Evolutionary conservation across 2,113 vertebrate genomes (phyloP).

Genomic region (Oreochromis aureus): DNA sequence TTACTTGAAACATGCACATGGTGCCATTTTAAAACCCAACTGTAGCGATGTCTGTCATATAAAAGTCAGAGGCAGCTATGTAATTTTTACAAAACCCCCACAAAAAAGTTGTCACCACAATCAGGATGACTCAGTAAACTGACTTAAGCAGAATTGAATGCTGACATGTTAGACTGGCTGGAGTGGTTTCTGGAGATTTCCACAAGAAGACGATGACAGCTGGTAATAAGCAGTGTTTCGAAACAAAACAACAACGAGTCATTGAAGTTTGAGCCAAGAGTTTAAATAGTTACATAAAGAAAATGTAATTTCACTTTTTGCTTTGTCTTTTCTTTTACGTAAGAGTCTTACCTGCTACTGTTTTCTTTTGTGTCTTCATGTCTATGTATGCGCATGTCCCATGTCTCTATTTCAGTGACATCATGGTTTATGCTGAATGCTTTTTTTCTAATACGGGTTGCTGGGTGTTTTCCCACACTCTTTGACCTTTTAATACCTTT

Average conservation of each 20-base stretch:
- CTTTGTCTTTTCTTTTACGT: neutral
- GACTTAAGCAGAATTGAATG: neutral
- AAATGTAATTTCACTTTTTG: neutral
- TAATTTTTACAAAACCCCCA: neutral
- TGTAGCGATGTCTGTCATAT: neutral
- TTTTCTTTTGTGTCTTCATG: neutral
- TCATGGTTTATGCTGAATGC: neutral
- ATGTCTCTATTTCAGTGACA: neutral
- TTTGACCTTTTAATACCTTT: neutral
- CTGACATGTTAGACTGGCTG: neutral
- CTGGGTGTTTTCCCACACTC: too few species aligned
- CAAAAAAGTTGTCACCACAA: rapidly evolving
- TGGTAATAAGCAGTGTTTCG: neutral
- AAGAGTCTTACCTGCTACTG: rapidly evolving
- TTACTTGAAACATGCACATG: neutral
- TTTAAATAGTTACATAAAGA: neutral
- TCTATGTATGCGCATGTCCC: neutral
- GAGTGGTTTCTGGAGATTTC: neutral
- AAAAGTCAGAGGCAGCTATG: neutral
- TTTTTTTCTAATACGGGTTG: neutral
- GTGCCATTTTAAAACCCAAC: neutral
- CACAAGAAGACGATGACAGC: neutral
- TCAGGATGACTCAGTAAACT: neutral
- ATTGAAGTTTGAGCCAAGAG: neutral
- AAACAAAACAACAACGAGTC: neutral